phyloP scores from a whole-genome alignment of 1,140 invertebrate genomes.

The Carposina sasakii region DNA sequence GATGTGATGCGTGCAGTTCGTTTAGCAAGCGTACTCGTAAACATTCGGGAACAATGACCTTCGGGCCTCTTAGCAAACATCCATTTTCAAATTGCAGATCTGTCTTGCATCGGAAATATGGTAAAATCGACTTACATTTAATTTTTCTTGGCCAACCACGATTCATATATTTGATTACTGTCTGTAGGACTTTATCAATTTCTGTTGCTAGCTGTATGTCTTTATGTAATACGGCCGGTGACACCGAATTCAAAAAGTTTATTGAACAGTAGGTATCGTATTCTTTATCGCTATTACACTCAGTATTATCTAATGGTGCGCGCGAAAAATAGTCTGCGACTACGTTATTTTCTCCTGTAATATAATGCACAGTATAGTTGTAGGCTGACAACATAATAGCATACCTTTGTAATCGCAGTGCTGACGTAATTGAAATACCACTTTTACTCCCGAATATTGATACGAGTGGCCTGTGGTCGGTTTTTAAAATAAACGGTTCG shows the following conservation, averaged over 20 bases:
- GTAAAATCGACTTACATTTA: neutral
- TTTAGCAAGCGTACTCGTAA: constrained; percentile 30
- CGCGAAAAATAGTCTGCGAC: constrained; percentile 1
- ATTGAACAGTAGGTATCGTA: neutral
- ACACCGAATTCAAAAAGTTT: neutral
- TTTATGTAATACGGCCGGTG: neutral
- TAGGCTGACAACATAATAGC: neutral
- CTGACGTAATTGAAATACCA: constrained; percentile 15
- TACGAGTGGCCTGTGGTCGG: constrained; percentile 16
- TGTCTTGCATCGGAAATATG: constrained; percentile 9
- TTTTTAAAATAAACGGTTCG: constrained; percentile 23
- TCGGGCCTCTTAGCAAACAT: constrained; percentile 19
- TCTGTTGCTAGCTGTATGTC: neutral
- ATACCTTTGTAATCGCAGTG: neutral
- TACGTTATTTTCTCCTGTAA: neutral
- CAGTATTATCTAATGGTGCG: neutral
- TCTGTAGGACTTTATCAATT: neutral
- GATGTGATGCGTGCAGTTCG: constrained; percentile 48
- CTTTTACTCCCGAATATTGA: constrained; percentile 17
- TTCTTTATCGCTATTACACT: neutral
- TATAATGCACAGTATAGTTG: constrained; percentile 4
- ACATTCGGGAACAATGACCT: constrained; percentile 39
- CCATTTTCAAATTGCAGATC: constrained; percentile 6
- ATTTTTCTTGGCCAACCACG: neutral
- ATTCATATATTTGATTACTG: constrained; percentile 1